These are phyloP conservation scores for Andricus quercusramuli DNA, from an alignment of 2,888 invertebrate genomes.

Conservation along the genomic window DNA sequence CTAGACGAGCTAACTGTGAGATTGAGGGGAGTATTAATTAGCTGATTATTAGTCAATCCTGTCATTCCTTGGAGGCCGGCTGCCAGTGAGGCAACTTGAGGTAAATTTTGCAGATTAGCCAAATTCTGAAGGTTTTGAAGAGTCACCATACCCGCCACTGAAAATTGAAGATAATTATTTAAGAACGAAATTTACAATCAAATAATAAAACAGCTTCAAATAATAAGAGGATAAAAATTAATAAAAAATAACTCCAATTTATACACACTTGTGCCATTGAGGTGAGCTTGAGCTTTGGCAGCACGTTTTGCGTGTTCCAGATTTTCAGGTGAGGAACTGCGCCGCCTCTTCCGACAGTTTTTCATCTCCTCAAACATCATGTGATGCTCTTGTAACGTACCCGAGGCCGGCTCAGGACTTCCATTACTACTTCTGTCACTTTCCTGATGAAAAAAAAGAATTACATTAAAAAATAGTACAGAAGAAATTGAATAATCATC, in stretches of 20 bases:
- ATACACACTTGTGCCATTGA: constrained; percentile 85
- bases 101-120: constrained; percentile 86
- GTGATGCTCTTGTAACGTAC: constrained; percentile 74
- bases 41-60: constrained; percentile 80
- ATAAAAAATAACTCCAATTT: background rate
- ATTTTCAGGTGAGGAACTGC: constrained; percentile 74
- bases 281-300: constrained; percentile 81
- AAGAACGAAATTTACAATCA: background rate
- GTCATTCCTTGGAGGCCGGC: constrained; percentile 84
- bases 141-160: constrained; percentile 87
- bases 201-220: background rate
- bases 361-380: constrained; percentile 74
- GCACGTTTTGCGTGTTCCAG: constrained; percentile 79
- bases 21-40: constrained; percentile 91
- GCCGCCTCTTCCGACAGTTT: constrained; percentile 71
- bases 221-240: background rate
- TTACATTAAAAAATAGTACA: too few species aligned
- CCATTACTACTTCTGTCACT: constrained; percentile 77
- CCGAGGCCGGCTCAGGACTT: constrained; percentile 75
- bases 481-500: background rate
- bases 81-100: constrained; percentile 82
- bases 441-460: constrained; percentile 66
- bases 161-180: constrained; percentile 61
- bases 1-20: constrained; percentile 86
- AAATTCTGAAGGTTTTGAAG: constrained; percentile 90